Evolutionary conservation across 2,113 vertebrate genomes (phyloP), one percentile per base, ranked within the genome.

Genomic region (Agapornis roseicollis): DNA sequence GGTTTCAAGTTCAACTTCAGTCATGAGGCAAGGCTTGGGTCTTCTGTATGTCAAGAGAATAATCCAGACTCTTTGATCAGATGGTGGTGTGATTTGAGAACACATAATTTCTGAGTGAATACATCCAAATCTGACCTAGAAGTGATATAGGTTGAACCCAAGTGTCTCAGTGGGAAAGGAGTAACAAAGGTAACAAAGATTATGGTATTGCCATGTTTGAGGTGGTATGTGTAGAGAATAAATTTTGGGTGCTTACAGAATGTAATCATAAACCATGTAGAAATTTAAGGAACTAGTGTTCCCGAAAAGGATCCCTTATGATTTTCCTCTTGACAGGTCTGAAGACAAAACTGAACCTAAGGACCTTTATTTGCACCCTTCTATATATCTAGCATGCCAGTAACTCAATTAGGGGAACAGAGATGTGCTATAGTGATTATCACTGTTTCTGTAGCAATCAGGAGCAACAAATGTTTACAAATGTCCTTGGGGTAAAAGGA

Each of bases 401-500:
- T 65, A 65, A 44, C 76, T 60, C 29, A 44, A 27, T 77, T 47
- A 74, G 16, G n/a, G n/a, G 19, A 50, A 29, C 6, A 2, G 1
- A 10, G 46, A 39, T 50, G 50, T 49, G 58, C 56, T 80, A 11
- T 18, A 47, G 28, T 10, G 49, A 89, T 89, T 92, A 95, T 44
- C 65, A 9, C 68, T 61, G 31, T 41, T 86, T 5, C 83, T 80
- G 27, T 47, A 84, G 60, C 78, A 81, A n/a, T 85, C 58, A 81
- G 61, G 47, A 82, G 44, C 63, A 63, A 78, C 66, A 68, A 92
- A 89, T 58, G 23, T 85, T 95, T 93, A 86, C 42, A 72, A 74
- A 89, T 65, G 60, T 90, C 63, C 58, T 64, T 77, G 58, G 93
- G 58, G 56, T 85, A 94, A 94, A 95, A 96, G 37, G 84, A 94